Conservation (phyloP, 1,140 invertebrate genomes). For the Zaprionus ghesquierei region DNA sequence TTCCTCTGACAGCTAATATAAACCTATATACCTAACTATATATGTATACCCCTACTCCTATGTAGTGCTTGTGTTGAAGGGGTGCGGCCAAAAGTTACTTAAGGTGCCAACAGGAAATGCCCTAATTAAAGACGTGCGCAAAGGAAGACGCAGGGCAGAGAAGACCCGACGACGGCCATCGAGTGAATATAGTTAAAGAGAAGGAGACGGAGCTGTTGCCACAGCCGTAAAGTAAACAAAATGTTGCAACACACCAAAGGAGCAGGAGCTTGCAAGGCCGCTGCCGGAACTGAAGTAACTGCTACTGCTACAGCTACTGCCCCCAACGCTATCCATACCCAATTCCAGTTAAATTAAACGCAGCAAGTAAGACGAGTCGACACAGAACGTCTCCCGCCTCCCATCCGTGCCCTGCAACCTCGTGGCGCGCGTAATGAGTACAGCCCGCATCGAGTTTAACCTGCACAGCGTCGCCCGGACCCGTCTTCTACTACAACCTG, state of each 20-base stretch:
- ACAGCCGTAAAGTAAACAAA: slow-evolving; percentile 53
- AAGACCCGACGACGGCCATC: slow-evolving; percentile 6
- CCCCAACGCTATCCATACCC: neutral
- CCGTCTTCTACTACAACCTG: neutral
- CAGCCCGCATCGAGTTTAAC: slow-evolving; percentile 1
- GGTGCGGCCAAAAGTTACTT: neutral
- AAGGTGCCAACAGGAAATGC: slow-evolving; percentile 5
- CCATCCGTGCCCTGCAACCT: neutral
- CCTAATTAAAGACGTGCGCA: slow-evolving; percentile 12
- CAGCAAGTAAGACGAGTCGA: slow-evolving; percentile 9
- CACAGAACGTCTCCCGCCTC: neutral
- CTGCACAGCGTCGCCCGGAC: neutral
- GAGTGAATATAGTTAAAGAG: slow-evolving; percentile 50
- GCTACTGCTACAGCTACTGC: neutral
- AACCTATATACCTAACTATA: neutral
- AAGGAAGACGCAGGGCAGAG: neutral
- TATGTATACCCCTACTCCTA: neutral
- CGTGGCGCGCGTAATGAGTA: slow-evolving; percentile 39
- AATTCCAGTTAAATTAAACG: slow-evolving; percentile 53
- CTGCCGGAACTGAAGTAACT: slow-evolving; percentile 7
- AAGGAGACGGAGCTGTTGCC: slow-evolving; percentile 18
- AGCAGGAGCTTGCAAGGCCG: slow-evolving; percentile 38
- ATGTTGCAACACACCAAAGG: slow-evolving; percentile 58
- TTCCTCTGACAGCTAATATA: neutral
- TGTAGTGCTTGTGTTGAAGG: neutral